Conservation (phyloP, 2,797 vertebrate species). For the Tinamus major region DNA sequence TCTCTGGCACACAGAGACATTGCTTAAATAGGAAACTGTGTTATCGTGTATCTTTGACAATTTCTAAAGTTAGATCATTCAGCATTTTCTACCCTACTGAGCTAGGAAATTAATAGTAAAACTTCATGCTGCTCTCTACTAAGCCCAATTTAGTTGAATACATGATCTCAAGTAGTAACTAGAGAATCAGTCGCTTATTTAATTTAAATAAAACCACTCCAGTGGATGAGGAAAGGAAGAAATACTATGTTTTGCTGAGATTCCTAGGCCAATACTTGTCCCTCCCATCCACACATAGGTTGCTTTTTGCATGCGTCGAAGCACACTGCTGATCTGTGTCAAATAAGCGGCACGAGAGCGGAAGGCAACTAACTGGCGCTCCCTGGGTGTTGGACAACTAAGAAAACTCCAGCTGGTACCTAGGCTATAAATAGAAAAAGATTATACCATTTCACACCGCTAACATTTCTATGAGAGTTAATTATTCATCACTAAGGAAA, state of each 20-base stretch:
- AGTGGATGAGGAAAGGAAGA: not conserved
- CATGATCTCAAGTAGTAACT: conserved; percentile 4
- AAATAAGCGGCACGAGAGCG: not conserved
- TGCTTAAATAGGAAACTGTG: conserved; percentile 18
- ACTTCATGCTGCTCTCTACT: not conserved
- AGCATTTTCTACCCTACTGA: conserved; percentile 49
- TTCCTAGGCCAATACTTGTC: not conserved
- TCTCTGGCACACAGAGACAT: not conserved
- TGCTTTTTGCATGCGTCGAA: not conserved
- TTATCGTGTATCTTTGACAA: not conserved
- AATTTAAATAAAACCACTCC: conserved; percentile 40
- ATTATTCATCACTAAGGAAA: not conserved
- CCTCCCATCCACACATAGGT: not conserved
- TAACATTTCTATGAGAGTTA: not conserved
- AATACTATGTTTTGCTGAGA: conserved; percentile 9
- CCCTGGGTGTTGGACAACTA: not conserved
- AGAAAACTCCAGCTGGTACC: conserved; percentile 29
- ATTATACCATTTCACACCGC: not conserved
- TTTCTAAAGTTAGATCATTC: conserved; percentile 12
- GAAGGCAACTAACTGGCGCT: conserved; percentile 9
- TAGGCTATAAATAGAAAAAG: not conserved
- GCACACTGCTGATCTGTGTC: not conserved
- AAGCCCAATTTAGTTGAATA: conserved; percentile 22
- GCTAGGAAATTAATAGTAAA: conserved; percentile 55
- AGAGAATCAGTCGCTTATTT: conserved; percentile 39